Evolutionary conservation across 2,797 vertebrate species (phyloP), one percentile per base, ranked within the genome.

Genomic region (Myotis pilosus): DNA sequence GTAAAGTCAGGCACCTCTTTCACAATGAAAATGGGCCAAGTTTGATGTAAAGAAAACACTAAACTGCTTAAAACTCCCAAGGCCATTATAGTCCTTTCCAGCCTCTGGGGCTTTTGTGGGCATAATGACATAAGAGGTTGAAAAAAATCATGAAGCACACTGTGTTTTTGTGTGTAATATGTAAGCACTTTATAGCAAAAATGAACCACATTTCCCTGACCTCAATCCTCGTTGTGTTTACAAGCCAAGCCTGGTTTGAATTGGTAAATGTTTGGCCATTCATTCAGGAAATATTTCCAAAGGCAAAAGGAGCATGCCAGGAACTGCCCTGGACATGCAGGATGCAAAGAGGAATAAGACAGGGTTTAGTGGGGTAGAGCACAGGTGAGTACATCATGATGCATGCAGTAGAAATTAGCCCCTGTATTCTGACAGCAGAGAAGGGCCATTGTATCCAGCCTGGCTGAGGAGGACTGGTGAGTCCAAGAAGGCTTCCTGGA

Each of bases 191-290:
- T 90, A 87, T 36, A 76, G 69, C 76, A 62, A 89, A 76, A 90
- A 53, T n/a, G 84, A 95, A 93, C 90, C 87, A 83, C 85, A 92
- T 66, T 95, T 88, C 78, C 93, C 71, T 90, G 93, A 95, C 93
- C 93, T 96, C 93, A 83, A 41, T 68, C 62, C 84, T 82, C n/a
- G 38, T 30, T 64, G 41, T 91, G 79, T 96, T 96, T 93, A 93
- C 16, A 92, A 94, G 90, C 47, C 91, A 78, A 83, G 60, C 69
- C 72, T 84, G 49, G 51, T 94, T 90, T 90, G 87, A 96, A 78
- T 69, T 83, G 74, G 89, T 94, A 64, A 79, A 28, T 62, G 78
- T 88, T 80, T 76, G 87, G 71, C 69, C 87, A 44, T 74, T 94
- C 81, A 71, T 82, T 96, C 95, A 71, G 80, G 94, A 92, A 96